Evolutionary conservation across 2,888 invertebrate species (phyloP), one percentile per base, ranked within the genome.

Genomic region (Drosophila hamatofila): DNA sequence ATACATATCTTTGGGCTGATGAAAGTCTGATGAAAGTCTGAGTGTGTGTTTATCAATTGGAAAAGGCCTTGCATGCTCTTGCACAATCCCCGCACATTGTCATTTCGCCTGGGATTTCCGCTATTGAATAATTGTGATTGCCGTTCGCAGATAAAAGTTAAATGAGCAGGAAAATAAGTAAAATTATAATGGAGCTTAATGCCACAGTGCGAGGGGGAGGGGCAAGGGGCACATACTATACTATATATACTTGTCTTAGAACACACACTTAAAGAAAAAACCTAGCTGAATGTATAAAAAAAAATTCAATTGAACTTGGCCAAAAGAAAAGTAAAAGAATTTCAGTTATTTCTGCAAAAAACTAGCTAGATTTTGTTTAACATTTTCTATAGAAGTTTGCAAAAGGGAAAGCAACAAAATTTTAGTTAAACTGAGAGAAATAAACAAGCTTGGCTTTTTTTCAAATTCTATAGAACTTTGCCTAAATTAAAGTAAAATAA

Each of bases 131-230:
- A 91, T 90, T 88, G 82, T 80, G 85, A 89, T 91, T 89, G 86
- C 80, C 83, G 81, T 78, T 78, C 77, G 44, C 67, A 81, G 85
- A 89, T 91, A 83, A 90, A 89, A 83, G 91, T 90, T 91, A 89
- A 91, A 90, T 90, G 91, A 91, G 83, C 90, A 82, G 88, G 91
- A 91, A 91, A 91, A 91, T 91, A 84, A 80, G 81, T 63, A 83
- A 81, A 81, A 75, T 72, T 72, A 81, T 80, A 80, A 80, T 79
- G 72, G 59, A 37, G 64, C 75, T 62, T 54, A 77, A 78, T 68
- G 41, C 42, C 68, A 57, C 76, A 58, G 33, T 44, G 23, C 11
- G 1, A n/a, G 33, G 12, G 33, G 12, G 12, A 12, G 44, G 77
- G 56, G 48, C 1, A 44, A 8, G 23, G 23, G 23, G 25, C 37